These are phyloP conservation scores for Columbina picui DNA, from an alignment of 2,113 vertebrate species.

Conservation along the genomic window DNA sequence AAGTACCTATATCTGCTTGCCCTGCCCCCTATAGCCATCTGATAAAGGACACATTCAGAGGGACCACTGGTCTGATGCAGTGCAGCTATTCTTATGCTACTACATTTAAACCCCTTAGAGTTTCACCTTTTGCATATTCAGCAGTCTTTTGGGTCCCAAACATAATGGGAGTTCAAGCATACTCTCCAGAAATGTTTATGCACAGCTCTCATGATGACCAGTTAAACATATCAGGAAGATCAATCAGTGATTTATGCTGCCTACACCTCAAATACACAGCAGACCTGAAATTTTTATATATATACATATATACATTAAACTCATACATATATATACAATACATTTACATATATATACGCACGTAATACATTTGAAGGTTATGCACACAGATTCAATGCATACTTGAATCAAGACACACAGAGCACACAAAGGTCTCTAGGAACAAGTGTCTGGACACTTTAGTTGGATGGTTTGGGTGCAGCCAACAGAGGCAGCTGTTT, in stretches of 20 bases:
- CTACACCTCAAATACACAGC: neutral
- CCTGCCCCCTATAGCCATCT: neutral
- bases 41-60: neutral
- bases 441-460: neutral
- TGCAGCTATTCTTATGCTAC: neutral
- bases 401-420: neutral
- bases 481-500: neutral
- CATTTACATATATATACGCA: neutral
- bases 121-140: neutral
- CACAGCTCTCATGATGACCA: neutral
- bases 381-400: neutral
- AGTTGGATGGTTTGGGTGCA: neutral
- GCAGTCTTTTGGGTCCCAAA: neutral
- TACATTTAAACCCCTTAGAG: neutral
- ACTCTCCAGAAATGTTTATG: neutral
- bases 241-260: neutral
- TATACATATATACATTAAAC: too few species aligned
- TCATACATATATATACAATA: neutral
- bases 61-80: neutral
- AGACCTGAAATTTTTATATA: neutral
- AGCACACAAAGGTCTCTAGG: neutral
- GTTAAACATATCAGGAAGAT: neutral
- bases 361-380: neutral
- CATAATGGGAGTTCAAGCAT: neutral
- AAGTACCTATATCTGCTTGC: neutral